Evolutionary conservation across 1,140 invertebrate genomes (phyloP), one percentile per base, ranked within the genome.

Genomic region (Pantala flavescens): DNA sequence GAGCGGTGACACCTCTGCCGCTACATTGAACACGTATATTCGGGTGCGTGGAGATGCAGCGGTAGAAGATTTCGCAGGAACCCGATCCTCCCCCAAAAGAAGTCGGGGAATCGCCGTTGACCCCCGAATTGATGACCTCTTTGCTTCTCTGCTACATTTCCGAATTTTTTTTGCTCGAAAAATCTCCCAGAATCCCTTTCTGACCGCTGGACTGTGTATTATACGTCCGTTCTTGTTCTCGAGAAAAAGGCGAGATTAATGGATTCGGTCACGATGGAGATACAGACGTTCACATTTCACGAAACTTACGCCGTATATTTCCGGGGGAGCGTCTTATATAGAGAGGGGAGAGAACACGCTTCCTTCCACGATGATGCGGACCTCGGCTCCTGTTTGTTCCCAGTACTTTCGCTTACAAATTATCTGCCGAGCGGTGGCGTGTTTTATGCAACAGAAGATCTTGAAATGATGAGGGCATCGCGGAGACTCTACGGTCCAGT

Each of bases 81-180:
- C 14, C 49, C 49, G 14, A 63, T 63, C n/a, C 12, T 12, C 43
- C 43, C 43, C 43, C 3, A 9, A 36, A 36, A 36, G 28, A 36
- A 63, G 5, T 63, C 12, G 28, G 49, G 49, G n/a, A n/a, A 63
- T 63, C 49, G 12, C 49, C 5, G 49, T 5, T 63, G 49, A 63
- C 49, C 49, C 28, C 49, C 49, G 49, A 63, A 63, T 63, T 63
- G 49, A 63, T 63, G 49, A 63, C n/a, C 49, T 63, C 49, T 63
- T 63, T 63, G 49, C 16, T 63, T 16, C 49, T 1, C 49, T 63
- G 49, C 49, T 63, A 63, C 49, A 63, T 63, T 63, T 63, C 49
- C 49, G 43, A 19, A 16, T 63, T 63, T 21, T 21, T 63, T 21
- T 63, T 63, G 49, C 16, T 19, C 16, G 49, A 63, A 63, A 63